Conservation (phyloP, 2,797 vertebrate species). For the Myoxocephalus aenaeus region DNA sequence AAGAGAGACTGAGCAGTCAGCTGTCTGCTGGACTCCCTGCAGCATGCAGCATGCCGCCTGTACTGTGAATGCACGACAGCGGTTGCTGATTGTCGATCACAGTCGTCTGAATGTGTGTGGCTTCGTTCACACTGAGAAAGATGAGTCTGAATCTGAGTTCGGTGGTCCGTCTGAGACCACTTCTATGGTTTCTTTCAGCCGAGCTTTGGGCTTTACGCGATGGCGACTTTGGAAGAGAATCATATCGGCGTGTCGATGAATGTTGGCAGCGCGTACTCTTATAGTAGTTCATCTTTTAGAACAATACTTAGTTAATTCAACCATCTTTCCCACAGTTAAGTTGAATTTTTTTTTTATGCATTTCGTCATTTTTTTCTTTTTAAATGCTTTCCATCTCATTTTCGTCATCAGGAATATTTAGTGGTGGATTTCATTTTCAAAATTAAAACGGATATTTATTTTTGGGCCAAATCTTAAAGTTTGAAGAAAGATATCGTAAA, state of each 20-base stretch:
- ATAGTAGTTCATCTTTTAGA: background rate
- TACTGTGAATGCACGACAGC: slow-evolving; percentile 57
- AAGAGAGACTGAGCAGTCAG: slow-evolving; percentile 12
- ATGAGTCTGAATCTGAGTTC: slow-evolving; percentile 18
- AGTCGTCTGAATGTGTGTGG: slow-evolving; percentile 32
- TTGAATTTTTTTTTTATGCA: background rate
- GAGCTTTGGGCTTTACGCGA: background rate
- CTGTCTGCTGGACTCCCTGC: background rate
- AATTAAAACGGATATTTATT: background rate
- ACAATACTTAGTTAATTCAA: background rate
- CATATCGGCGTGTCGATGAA: background rate
- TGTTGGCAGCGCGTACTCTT: background rate
- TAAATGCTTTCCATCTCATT: background rate
- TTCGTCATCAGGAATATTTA: background rate
- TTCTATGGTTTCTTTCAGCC: background rate
- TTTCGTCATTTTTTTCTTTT: background rate
- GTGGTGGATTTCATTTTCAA: background rate
- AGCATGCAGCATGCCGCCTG: background rate
- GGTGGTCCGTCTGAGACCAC: fast-evolving
- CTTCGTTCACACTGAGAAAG: slow-evolving; percentile 25
- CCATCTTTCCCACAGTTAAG: background rate
- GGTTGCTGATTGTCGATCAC: slow-evolving; percentile 37
- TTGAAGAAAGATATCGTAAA: background rate
- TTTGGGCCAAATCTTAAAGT: background rate
- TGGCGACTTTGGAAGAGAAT: background rate